A percentile compares a stretch with the other conserved stretches of the same genome.
Conservation (phyloP, 2,113 vertebrate species). For the Crypturellus undulatus region DNA sequence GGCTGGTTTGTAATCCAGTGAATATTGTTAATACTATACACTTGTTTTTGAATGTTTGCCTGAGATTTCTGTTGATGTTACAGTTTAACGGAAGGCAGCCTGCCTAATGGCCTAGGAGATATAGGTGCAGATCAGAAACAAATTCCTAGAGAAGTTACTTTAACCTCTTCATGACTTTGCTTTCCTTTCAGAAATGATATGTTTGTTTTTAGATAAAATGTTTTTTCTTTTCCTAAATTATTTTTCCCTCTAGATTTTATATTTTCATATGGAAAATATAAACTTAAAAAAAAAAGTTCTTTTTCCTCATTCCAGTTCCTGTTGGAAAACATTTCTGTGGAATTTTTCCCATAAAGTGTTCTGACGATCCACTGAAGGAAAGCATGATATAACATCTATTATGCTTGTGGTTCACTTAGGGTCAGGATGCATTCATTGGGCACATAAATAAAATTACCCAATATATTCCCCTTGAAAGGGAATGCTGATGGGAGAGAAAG, state of each 20-base stretch:
- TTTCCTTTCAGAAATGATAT: not conserved
- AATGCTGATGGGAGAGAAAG: conserved; percentile 8
- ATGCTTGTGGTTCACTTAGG: conserved; percentile 39
- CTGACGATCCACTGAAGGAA: not conserved
- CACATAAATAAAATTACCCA: conserved; percentile 49
- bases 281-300: not conserved
- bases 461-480: not conserved
- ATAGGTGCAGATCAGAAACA: conserved; percentile 21
- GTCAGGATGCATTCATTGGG: conserved; percentile 47
- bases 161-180: not conserved
- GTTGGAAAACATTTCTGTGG: not conserved
- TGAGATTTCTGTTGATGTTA: conserved; percentile 20
- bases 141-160: conserved; percentile 27
- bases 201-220: not conserved
- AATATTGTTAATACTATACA: not conserved
- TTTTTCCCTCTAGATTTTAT: not conserved
- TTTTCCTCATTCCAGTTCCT: not conserved
- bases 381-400: not conserved
- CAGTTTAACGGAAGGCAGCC: conserved; percentile 25
- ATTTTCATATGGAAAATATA: conserved; percentile 12
- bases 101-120: conserved; percentile 32
- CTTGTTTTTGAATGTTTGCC: not conserved
- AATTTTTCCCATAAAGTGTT: conserved; percentile 35
- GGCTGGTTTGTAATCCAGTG: not conserved
- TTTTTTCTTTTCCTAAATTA: fast-evolving